These are phyloP conservation scores for Rhopalosiphum maidis DNA, from an alignment of 1,140 invertebrate genomes.

Conservation along the genomic window DNA sequence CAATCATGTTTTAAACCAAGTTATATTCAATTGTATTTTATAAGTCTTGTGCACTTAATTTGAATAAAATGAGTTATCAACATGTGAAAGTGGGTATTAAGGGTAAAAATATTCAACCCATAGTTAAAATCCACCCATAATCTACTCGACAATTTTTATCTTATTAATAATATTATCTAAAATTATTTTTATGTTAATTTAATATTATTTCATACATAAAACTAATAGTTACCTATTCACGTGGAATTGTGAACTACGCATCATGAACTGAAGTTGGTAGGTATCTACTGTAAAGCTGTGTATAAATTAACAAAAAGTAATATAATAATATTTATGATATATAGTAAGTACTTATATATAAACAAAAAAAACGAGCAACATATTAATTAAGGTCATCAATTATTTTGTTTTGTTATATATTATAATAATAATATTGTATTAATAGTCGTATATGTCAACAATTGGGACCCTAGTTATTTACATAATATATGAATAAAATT, in stretches of 20 bases:
- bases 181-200: not conserved
- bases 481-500: no score
- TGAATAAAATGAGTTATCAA: not conserved
- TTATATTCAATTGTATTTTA: slow-evolving; percentile 38
- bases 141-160: not conserved
- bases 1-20: not conserved
- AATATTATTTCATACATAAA: not conserved
- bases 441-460: no score
- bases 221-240: not conserved
- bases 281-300: no score
- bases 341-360: no score
- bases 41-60: not conserved
- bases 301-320: not conserved
- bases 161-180: not conserved
- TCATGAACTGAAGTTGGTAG: not conserved
- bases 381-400: no score
- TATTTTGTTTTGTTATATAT: not conserved
- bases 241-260: not conserved
- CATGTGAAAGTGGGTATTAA: not conserved
- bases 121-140: not conserved
- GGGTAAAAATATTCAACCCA: not conserved
- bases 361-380: no score
- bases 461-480: no score
- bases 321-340: not conserved
- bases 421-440: no score